Evolutionary conservation across 2,888 invertebrate species (phyloP).

Genomic region (Eueremaeus valkanovi): DNA sequence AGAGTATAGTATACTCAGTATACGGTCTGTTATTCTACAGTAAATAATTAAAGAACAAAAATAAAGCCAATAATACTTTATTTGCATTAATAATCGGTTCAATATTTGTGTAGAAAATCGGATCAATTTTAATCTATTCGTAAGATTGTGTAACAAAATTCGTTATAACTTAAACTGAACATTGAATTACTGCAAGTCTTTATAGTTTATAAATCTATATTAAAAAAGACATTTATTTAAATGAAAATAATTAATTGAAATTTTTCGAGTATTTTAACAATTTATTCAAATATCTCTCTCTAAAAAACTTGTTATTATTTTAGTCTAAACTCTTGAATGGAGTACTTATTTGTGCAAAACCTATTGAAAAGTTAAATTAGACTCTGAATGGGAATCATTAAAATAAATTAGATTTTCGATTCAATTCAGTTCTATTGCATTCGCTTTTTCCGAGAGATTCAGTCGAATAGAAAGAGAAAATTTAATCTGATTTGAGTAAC

Average conservation of each 20-base stretch:
- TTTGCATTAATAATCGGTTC: no score
- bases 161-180: no score
- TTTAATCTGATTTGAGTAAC: neutral
- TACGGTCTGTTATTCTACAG: no score
- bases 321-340: neutral
- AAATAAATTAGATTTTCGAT: slow-evolving; percentile 4
- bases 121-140: no score
- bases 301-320: neutral
- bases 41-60: no score
- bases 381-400: neutral
- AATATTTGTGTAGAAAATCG: no score
- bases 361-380: neutral
- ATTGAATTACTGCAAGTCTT: no score
- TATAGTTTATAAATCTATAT: no score
- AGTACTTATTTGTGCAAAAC: neutral
- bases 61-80: no score
- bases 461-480: neutral
- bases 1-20: no score
- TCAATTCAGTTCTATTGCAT: neutral
- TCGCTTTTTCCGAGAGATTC: neutral
- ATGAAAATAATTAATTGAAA: neutral
- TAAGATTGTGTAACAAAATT: no score
- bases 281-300: neutral
- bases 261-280: neutral
- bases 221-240: neutral